A percentile compares a stretch with the other conserved stretches of the same genome.
Evolutionary conservation across 2,797 vertebrate species (phyloP).

Genomic region (Myripristis jacobus): DNA sequence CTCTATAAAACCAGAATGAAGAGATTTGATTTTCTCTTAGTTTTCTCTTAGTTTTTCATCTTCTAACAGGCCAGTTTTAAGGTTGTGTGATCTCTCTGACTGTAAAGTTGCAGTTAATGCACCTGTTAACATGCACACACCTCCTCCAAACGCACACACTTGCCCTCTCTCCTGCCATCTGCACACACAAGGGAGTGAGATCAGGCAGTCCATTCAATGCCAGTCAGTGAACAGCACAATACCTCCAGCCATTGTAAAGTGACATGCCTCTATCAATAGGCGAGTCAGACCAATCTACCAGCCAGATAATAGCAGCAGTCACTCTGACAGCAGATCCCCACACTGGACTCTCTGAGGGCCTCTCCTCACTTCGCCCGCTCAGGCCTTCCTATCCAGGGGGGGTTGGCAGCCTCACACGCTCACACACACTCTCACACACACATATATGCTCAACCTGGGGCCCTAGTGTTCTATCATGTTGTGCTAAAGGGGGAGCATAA

Average conservation of each 20-base stretch:
- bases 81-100: neutral
- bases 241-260: constrained; percentile 69
- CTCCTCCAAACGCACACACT: constrained; percentile 32
- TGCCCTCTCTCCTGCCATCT: constrained; percentile 34
- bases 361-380: constrained; percentile 59
- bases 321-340: constrained; percentile 74
- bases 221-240: constrained; percentile 59
- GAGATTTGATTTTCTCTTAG: constrained; percentile 23
- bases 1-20: constrained; percentile 25
- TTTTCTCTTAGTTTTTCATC: neutral
- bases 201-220: constrained; percentile 54
- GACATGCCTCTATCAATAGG: constrained; percentile 77
- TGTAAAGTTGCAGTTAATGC: neutral
- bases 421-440: constrained; percentile 17
- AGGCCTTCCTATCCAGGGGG: constrained; percentile 71
- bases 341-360: constrained; percentile 65
- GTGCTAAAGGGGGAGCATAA: constrained; percentile 88
- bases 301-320: constrained; percentile 80
- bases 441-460: constrained; percentile 61
- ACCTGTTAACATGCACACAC: neutral
- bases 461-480: constrained; percentile 86
- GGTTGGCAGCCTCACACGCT: constrained; percentile 62
- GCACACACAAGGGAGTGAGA: constrained; percentile 44
- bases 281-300: constrained; percentile 73
- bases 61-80: too few relatives aligned